Percentiles rank a stretch among this genome's conserved stretches.
Evolutionary conservation across 30 jellyfish, hydroid and myxozoan genomes (phyloP).

Genomic region (Aurelia coerulea): DNA sequence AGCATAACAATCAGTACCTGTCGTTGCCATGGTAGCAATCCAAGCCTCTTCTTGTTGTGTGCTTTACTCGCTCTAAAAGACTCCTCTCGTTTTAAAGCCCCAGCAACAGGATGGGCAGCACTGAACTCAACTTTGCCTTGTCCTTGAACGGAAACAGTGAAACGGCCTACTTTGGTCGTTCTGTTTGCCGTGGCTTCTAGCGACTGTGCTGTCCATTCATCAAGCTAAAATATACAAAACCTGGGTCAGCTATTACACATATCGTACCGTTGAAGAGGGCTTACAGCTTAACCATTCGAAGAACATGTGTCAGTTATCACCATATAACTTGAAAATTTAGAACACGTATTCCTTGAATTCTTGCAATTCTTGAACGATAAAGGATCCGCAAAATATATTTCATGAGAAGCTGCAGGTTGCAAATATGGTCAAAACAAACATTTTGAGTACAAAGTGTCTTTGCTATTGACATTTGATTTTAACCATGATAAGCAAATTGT

Average conservation of each 20-base stretch:
- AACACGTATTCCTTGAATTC: no score
- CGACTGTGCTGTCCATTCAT: slow-evolving; percentile 95
- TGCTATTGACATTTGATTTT: no score
- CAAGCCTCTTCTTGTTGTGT: slow-evolving; percentile 64
- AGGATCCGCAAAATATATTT: no score
- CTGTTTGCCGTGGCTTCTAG: slow-evolving; percentile 98
- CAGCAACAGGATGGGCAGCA: slow-evolving; percentile 40
- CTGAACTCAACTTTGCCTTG: slow-evolving; percentile 76
- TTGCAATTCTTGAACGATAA: no score
- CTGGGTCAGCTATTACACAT: neutral
- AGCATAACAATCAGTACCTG: slow-evolving; percentile 21
- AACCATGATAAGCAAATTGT: no score
- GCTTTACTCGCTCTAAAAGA: slow-evolving; percentile 51
- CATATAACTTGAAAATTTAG: no score
- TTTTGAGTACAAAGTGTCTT: no score
- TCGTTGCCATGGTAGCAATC: slow-evolving; percentile 76
- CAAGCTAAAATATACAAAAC: slow-evolving; percentile 53
- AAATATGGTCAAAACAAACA: no score
- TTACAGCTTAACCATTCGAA: no score
- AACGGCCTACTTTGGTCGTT: slow-evolving; percentile 93
- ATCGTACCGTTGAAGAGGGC: no score
- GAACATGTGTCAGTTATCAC: no score
- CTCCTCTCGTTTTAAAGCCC: slow-evolving; percentile 44
- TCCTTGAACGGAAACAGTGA: slow-evolving; percentile 82
- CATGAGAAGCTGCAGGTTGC: no score